These are phyloP conservation scores for Motacilla alba DNA, from an alignment of 2,113 vertebrate species.

Conservation along the genomic window DNA sequence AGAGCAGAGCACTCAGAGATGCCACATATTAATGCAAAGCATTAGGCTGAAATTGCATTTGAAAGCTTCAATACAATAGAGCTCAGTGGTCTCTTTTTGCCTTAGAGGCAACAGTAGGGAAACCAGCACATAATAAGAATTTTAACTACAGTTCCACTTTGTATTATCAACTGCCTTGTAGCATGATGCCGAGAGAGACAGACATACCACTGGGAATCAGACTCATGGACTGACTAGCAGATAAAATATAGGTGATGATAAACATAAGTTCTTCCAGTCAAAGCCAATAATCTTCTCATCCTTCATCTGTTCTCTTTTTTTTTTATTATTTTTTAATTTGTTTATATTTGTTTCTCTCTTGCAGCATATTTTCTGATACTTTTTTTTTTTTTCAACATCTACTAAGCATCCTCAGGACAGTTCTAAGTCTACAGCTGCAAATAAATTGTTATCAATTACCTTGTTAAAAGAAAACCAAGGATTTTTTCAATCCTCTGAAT, in stretches of 20 bases:
- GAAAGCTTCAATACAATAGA: constrained; percentile 23
- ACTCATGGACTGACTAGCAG: neutral
- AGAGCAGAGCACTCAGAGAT: neutral
- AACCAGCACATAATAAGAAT: constrained; percentile 20
- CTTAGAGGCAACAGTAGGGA: constrained; percentile 27
- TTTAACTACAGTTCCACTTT: constrained; percentile 30
- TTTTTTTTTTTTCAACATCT: neutral
- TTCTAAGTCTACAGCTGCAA: neutral
- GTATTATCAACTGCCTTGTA: neutral
- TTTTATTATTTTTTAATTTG: accelerated
- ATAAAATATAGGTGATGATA: neutral
- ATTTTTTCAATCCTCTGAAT: neutral
- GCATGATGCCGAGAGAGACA: neutral
- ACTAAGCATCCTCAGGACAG: neutral
- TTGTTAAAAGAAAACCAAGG: neutral
- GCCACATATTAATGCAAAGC: neutral
- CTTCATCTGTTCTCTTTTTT: neutral
- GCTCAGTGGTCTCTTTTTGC: constrained; percentile 10
- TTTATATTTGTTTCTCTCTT: neutral
- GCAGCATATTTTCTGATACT: neutral
- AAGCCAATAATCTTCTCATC: neutral
- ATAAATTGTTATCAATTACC: neutral
- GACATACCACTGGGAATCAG: neutral
- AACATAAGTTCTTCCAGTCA: neutral
- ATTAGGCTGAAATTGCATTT: constrained; percentile 38